phyloP scores from a whole-genome alignment of 1,140 invertebrate species.

The Penaeus chinensis region DNA sequence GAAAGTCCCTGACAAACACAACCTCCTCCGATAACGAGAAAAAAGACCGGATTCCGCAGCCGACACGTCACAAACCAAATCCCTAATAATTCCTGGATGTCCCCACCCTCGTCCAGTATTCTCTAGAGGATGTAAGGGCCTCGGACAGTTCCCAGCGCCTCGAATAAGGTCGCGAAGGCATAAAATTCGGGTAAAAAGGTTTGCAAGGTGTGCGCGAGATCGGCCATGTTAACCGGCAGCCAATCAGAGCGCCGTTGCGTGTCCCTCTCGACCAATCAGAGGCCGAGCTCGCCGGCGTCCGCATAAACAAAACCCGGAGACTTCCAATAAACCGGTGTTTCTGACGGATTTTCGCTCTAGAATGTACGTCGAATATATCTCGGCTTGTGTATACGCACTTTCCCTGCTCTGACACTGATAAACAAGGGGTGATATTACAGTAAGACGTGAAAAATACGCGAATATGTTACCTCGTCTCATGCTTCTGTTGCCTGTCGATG shows the following conservation, averaged over 20 bases:
- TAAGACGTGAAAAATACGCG: neutral
- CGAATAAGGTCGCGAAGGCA: too few relatives aligned
- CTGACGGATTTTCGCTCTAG: neutral
- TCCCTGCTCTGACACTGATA: neutral
- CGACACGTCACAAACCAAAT: too few relatives aligned
- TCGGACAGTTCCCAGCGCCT: neutral
- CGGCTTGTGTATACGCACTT: neutral
- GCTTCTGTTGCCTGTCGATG: neutral
- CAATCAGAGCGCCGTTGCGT: constrained; percentile 50
- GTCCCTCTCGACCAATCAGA: constrained; percentile 45
- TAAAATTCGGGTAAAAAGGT: neutral
- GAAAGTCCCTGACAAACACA: too few relatives aligned
- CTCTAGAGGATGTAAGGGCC: too few relatives aligned
- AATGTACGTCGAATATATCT: too few relatives aligned
- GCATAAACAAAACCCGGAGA: constrained; percentile 47
- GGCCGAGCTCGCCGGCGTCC: constrained; percentile 32
- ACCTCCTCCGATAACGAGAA: too few relatives aligned
- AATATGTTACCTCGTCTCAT: constrained; percentile 43
- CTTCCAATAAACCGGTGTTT: neutral
- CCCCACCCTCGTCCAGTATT: too few relatives aligned
- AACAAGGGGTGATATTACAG: neutral
- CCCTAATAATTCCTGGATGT: too few relatives aligned
- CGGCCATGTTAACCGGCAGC: constrained; percentile 1
- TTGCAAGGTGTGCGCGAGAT: neutral
- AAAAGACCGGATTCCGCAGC: too few relatives aligned